Evolutionary conservation across 2,113 vertebrate species (phyloP), one percentile per base, ranked within the genome.

Genomic region (Sus scrofa): DNA sequence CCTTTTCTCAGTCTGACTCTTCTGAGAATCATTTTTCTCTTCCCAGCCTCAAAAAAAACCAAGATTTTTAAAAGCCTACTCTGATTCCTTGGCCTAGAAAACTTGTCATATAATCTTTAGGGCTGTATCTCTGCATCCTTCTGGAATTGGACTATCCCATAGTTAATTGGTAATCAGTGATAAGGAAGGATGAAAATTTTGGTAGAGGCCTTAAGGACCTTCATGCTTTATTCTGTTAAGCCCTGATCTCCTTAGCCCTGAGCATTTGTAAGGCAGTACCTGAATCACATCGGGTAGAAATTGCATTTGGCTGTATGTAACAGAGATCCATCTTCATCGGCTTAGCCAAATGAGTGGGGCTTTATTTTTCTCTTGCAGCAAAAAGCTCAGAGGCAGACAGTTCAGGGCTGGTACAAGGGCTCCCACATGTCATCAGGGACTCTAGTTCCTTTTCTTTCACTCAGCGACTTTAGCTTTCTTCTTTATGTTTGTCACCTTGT

Each of bases 41-140:
- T 95, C 86, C 54, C 81, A 7, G 65, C 77, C 75, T 97, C n/a
- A 67, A 73, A 78, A 82, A 85, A 67, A 56, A n/a, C n/a, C 1
- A 56, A 65, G 16, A 50, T n/a, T 62, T 6, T 10, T 8, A 67
- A 60, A 75, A 75, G 8, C 34, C 30, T 18, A 24, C 26, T 78
- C 50, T 37, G 19, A n/a, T 70, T 82, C 74, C 87, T 91, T 63
- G 34, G 44, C 79, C n/a, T n/a, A 24, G 68, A 30, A 15, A 63
- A 50, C 27, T 81, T 77, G 56, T 19, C 62, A 19, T 34, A 37
- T 12, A 16, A 67, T 58, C 70, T 75, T 70, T 37, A 18, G 34
- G 37, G 54, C 27, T 79, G 7, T 26, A 16, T 84, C 20, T 78
- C 44, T 50, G 18, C 6, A 1, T 58, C 81, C 44, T 95, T 77